Conservation (phyloP, 2,888 invertebrate species). For the Callyntrura guangdongensis region DNA sequence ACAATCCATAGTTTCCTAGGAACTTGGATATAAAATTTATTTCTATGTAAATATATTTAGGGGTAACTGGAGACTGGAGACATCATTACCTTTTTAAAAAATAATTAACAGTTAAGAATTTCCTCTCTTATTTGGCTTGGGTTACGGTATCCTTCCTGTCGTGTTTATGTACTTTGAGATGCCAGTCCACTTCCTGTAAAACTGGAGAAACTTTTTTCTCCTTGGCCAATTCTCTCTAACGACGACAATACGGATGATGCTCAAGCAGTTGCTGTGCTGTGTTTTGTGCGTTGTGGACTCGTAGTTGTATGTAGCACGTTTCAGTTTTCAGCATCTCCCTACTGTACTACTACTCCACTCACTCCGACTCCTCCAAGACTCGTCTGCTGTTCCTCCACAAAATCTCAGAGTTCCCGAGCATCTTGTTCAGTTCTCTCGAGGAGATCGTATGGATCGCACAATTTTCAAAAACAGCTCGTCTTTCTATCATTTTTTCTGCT, state of each 20-base stretch:
- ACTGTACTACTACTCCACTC: background rate
- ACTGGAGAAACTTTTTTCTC: conserved; percentile 15
- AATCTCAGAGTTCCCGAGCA: conserved; percentile 68
- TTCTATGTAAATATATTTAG: too few species aligned
- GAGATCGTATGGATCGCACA: conserved; percentile 68
- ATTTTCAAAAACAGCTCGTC: conserved; percentile 32
- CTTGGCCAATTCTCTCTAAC: background rate
- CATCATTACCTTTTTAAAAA: background rate
- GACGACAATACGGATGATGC: background rate
- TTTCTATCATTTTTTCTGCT: background rate
- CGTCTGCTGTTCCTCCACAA: conserved; percentile 40
- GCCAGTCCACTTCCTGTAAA: conserved; percentile 11
- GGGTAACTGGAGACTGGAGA: background rate
- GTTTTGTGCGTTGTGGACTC: background rate
- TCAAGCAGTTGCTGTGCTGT: background rate
- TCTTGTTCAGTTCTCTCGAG: conserved; percentile 59
- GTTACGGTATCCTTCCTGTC: background rate
- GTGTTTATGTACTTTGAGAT: background rate
- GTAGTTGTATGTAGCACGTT: background rate
- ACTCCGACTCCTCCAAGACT: conserved; percentile 23
- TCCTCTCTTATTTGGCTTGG: background rate
- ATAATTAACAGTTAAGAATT: conserved; percentile 4
- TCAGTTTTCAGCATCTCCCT: conserved; percentile 10
- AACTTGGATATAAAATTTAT: too few species aligned
- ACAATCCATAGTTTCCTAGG: too few species aligned